Percentiles rank a stretch among this genome's conserved stretches.
Conservation (phyloP, 1,140 invertebrate genomes). For the Chelonus insularis region DNA sequence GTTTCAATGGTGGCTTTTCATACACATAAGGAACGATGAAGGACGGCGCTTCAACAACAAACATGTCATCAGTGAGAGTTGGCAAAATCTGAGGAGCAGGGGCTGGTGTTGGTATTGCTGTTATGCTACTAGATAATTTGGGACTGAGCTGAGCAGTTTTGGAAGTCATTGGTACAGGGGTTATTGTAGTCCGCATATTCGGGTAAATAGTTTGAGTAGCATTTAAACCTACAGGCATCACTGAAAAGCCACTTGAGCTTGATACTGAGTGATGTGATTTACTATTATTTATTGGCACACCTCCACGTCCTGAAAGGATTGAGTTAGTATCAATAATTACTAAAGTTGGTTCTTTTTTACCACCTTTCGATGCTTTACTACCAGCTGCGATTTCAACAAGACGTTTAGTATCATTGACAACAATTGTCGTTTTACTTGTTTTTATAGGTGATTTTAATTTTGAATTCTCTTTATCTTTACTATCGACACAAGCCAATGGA, state of each 20-base stretch:
- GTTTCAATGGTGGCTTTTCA: conserved; percentile 80
- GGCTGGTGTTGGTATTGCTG: conserved; percentile 55
- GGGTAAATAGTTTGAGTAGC: conserved; percentile 65
- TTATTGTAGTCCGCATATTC: conserved; percentile 65
- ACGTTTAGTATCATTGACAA: conserved; percentile 74
- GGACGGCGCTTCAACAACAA: conserved; percentile 86
- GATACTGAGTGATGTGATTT: conserved; percentile 44
- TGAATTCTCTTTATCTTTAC: conserved; percentile 56
- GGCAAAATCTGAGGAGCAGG: conserved; percentile 66
- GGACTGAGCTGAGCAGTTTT: conserved; percentile 41
- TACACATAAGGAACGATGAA: conserved; percentile 93
- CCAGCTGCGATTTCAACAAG: conserved; percentile 71
- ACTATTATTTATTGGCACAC: conserved; percentile 60
- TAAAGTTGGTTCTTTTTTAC: conserved; percentile 74
- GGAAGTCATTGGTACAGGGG: conserved; percentile 60
- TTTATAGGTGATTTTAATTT: conserved; percentile 51
- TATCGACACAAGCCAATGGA: conserved; percentile 63
- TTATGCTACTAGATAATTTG: conserved; percentile 43
- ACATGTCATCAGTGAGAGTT: conserved; percentile 85
- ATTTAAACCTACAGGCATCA: conserved; percentile 59
- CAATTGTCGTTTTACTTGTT: conserved; percentile 65
- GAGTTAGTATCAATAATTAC: conserved; percentile 81
- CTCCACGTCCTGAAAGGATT: conserved; percentile 67
- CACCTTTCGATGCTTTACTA: conserved; percentile 60
- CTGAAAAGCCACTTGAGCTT: conserved; percentile 52